These are phyloP conservation scores for Melipona beecheii DNA, from an alignment of 2,888 invertebrate genomes.

Conservation along the genomic window DNA sequence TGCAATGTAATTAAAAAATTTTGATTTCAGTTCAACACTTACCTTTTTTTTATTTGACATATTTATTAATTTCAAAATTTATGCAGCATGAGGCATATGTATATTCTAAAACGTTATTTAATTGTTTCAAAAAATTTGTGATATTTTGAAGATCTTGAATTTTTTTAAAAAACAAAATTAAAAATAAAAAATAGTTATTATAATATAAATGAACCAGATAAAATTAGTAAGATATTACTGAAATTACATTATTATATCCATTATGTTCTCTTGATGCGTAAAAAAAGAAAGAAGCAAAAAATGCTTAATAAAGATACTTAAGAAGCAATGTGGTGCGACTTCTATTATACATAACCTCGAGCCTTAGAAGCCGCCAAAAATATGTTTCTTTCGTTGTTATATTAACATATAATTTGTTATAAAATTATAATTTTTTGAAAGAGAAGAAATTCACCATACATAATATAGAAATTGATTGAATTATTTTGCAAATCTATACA, in stretches of 20 bases:
- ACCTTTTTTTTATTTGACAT: slow-evolving; percentile 54
- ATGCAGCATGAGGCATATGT: slow-evolving; percentile 42
- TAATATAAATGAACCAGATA: neutral
- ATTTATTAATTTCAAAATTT: slow-evolving; percentile 31
- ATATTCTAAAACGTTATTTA: neutral
- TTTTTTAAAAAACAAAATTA: neutral
- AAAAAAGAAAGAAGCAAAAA: neutral
- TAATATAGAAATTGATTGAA: neutral
- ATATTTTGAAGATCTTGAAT: neutral
- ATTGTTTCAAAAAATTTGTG: neutral
- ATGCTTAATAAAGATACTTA: neutral
- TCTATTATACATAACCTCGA: slow-evolving; percentile 36
- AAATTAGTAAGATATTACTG: too few species aligned
- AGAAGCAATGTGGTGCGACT: neutral
- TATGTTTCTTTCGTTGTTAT: too few species aligned
- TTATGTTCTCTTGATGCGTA: too few species aligned
- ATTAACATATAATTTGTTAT: neutral
- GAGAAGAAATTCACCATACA: neutral
- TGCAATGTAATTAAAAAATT: slow-evolving; percentile 37
- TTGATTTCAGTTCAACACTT: slow-evolving; percentile 57
- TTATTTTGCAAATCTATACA: too few species aligned
- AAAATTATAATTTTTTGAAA: neutral
- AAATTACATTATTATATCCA: too few species aligned
- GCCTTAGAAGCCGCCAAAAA: neutral
- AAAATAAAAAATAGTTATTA: neutral